A percentile compares a stretch with the other conserved stretches of the same genome.
These are phyloP conservation scores for Antennarius maculatus DNA, from an alignment of 2,797 vertebrate genomes.

Conservation along the genomic window DNA sequence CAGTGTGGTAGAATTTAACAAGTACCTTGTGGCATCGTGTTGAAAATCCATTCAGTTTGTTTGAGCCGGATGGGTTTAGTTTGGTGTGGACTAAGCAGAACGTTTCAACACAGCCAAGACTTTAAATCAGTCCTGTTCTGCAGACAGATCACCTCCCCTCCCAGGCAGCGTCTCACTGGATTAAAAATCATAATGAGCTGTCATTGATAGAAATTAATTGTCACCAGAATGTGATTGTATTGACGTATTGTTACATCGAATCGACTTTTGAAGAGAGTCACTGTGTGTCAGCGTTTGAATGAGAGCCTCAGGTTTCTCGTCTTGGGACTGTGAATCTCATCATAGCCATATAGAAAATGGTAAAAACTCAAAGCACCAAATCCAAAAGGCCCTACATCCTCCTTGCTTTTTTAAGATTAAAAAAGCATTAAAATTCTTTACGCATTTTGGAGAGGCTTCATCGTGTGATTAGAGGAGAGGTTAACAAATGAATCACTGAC, in stretches of 20 bases:
- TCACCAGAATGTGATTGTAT: constrained; percentile 3
- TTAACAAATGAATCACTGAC: constrained; percentile 55
- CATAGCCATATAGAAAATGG: background rate
- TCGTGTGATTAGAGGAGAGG: constrained; percentile 34
- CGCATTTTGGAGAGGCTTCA: constrained; percentile 28
- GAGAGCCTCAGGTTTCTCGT: background rate
- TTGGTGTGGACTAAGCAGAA: no score
- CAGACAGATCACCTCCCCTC: constrained; percentile 5
- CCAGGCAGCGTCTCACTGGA: background rate
- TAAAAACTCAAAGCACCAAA: background rate
- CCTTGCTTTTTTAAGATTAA: no score
- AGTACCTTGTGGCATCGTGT: background rate
- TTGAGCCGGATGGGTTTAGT: no score
- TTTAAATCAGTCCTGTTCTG: constrained; percentile 21
- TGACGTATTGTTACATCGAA: constrained; percentile 16
- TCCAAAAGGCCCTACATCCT: background rate
- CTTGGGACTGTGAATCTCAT: background rate
- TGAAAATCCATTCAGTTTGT: no score
- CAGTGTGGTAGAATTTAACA: background rate
- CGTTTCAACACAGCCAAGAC: constrained; percentile 12
- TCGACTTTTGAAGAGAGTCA: constrained; percentile 1
- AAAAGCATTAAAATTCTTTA: constrained; percentile 33
- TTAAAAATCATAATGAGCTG: constrained; percentile 13
- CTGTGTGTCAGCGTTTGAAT: background rate
- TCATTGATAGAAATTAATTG: background rate